These are phyloP conservation scores for Octopus sinensis DNA, from an alignment of 1,140 invertebrate genomes.

Conservation along the genomic window DNA sequence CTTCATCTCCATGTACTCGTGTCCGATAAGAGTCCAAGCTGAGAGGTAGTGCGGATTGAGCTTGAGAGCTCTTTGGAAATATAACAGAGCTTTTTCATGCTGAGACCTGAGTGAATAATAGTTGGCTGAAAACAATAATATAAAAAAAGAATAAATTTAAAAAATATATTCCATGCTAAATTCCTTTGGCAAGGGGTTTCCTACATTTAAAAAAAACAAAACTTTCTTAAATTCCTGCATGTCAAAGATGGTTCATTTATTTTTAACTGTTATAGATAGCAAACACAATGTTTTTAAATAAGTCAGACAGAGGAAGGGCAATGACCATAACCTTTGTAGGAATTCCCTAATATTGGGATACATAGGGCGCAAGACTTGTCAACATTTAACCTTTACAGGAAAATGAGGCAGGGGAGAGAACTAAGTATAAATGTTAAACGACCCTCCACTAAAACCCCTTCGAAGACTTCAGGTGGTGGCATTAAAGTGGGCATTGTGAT, in stretches of 20 bases:
- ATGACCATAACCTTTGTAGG: too few species aligned
- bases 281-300: too few species aligned
- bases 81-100: slow-evolving; percentile 93
- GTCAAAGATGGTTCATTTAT: neutral
- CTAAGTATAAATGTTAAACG: too few species aligned
- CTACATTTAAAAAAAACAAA: neutral
- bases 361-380: too few species aligned
- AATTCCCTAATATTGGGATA: too few species aligned
- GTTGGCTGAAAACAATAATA: slow-evolving; percentile 71
- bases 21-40: slow-evolving; percentile 97
- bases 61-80: slow-evolving; percentile 92
- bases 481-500: too few species aligned
- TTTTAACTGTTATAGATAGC: neutral
- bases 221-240: neutral
- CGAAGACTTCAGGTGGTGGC: too few species aligned
- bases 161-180: neutral
- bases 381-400: too few species aligned
- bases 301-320: too few species aligned
- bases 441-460: too few species aligned
- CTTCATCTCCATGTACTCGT: slow-evolving; percentile 99
- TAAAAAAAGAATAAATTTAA: slow-evolving; percentile 68
- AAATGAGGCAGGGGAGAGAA: too few species aligned
- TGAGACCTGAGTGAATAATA: slow-evolving; percentile 95
- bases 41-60: slow-evolving; percentile 90
- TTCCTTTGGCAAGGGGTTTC: neutral